These are phyloP conservation scores for Cordilura impudica DNA, from an alignment of 2,888 invertebrate species.

Conservation along the genomic window DNA sequence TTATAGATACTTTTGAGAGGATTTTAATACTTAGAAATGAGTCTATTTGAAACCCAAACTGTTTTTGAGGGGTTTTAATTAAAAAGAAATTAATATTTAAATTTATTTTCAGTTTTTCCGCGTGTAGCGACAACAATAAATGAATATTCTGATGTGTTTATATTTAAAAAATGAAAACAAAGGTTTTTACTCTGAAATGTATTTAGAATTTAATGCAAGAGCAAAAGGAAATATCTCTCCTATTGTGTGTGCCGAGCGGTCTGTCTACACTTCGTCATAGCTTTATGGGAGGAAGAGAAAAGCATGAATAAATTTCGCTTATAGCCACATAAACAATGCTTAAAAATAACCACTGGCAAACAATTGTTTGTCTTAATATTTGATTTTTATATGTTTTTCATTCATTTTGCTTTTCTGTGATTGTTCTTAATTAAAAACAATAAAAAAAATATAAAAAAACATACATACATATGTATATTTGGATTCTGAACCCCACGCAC, in stretches of 20 bases:
- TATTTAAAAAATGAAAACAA: constrained; percentile 32
- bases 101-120: neutral
- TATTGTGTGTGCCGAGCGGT: constrained; percentile 14
- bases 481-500: constrained; percentile 13
- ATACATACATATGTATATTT: neutral
- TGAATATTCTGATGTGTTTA: neutral
- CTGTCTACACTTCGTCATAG: constrained; percentile 32
- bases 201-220: neutral
- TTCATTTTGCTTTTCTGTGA: neutral
- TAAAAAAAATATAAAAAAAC: no score
- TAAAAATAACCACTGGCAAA: constrained; percentile 21
- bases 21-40: no score
- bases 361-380: constrained; percentile 17
- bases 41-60: no score
- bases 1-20: no score
- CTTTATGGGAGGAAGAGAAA: constrained; percentile 24
- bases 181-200: constrained; percentile 27
- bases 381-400: neutral
- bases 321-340: constrained; percentile 27
- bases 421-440: no score
- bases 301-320: constrained; percentile 21
- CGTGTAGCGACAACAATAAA: neutral
- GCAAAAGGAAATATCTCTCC: constrained; percentile 26
- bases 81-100: no score
- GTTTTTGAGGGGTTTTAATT: no score